Base-by-base conservation (phyloP, 2,888 invertebrate species). In the Eristalis pertinax region DNA sequence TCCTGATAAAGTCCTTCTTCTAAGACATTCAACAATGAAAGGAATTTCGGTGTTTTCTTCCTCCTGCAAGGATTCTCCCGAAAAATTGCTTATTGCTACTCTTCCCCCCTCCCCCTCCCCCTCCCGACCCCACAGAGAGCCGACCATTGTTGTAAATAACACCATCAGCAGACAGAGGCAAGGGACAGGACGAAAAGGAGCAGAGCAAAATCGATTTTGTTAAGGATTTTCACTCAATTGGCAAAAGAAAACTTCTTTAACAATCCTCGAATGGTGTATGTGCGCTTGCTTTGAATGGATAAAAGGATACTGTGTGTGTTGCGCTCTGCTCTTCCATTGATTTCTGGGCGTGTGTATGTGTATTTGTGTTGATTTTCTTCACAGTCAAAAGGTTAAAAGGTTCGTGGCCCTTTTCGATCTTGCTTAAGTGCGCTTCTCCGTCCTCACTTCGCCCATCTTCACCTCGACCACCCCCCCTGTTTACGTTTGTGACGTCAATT, bases 151-250 rank as follows among this genome's bases (percentile, higher is more conserved):
- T 72, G 82, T 82, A 82, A 82, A 86, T 65, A 86, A 82, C 85
- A 83, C 50, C 50, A 75, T 58, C 58, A 32, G 8, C 35, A 22
- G 38, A 32, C 15, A 38, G n/a, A 7, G 2, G 26, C 29, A 1
- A 15, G 15, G 26, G 67, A 58, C n/a, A 58, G 35, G 58, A 68
- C 19, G 50, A 26, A 64, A n/a, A 41, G 22, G 26, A 8, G 29
- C 38, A 38, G 19, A 69, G 22, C 72, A 83, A 84, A 87, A 84
- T 84, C 84, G 84, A 84, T 80, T 84, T 76, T 24, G 72, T 80
- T 76, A 84, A 80, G 73, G 87, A 87, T 87, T 84, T 84, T 87
- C 84, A 87, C 79, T 84, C 87, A 87, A 84, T 84, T 87, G 83
- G 75, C 79, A 62, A 69, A 70, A 58, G n/a, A n/a, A 77, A 85